Conservation (phyloP, 1,140 invertebrate genomes). For the Pentalonia nigronervosa region DNA sequence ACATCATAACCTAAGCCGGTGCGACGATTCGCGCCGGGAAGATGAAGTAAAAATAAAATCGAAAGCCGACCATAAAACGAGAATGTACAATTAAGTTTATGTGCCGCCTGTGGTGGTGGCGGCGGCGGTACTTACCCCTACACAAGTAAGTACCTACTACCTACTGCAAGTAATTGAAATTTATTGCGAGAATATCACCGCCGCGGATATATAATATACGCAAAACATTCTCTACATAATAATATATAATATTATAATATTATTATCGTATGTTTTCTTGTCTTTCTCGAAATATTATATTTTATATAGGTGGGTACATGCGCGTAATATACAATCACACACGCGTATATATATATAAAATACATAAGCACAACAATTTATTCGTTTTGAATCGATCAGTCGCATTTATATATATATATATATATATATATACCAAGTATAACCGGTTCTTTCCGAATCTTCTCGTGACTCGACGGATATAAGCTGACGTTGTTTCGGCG, state of each 20-base stretch:
- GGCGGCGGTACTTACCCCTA: conserved; percentile 39
- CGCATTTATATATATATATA: no score
- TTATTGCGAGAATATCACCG: conserved; percentile 18
- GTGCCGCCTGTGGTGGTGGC: conserved; percentile 1
- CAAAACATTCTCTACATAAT: not conserved
- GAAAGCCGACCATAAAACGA: conserved; percentile 33
- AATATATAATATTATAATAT: conserved; percentile 23
- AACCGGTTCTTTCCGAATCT: conserved; percentile 31
- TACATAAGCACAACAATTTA: not conserved
- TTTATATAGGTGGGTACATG: not conserved
- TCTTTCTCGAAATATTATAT: conserved; percentile 6
- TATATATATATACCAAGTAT: not conserved
- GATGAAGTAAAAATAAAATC: conserved; percentile 2
- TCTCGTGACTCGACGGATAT: not conserved
- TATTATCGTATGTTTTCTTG: conserved; percentile 18
- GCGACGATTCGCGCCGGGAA: conserved; percentile 5
- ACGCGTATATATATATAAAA: not conserved
- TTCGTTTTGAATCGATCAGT: conserved; percentile 9
- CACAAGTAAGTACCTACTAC: not conserved
- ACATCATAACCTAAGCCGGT: conserved; percentile 1
- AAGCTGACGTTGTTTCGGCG: conserved; percentile 5
- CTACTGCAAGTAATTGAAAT: conserved; percentile 37
- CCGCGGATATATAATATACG: not conserved
- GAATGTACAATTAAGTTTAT: conserved; percentile 24
- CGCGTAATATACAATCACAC: not conserved